These are phyloP conservation scores for Nymphalis urticae DNA, from an alignment of 2,888 invertebrate species.

Conservation along the genomic window DNA sequence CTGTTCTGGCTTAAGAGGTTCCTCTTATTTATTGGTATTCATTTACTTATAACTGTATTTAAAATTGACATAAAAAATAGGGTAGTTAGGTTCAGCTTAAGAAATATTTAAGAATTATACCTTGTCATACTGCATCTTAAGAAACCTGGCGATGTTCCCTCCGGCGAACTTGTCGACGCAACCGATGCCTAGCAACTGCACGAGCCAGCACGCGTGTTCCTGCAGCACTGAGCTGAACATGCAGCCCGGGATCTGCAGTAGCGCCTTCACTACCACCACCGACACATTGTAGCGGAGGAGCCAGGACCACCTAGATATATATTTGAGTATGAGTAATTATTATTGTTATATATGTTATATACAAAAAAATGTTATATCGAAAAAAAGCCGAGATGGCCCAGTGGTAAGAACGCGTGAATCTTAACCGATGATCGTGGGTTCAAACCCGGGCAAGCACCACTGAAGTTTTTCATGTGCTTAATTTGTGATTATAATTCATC, in stretches of 20 bases:
- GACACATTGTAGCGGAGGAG: constrained; percentile 93
- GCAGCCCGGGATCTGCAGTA: constrained; percentile 96
- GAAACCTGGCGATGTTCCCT: constrained; percentile 64
- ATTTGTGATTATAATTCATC: no score
- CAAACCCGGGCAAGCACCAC: no score
- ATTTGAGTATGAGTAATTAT: background rate
- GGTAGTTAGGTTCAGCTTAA: no score
- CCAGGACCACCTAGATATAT: constrained; percentile 90
- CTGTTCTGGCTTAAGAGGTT: no score
- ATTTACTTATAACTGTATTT: no score
- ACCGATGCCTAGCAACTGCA: constrained; percentile 94
- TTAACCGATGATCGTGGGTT: no score
- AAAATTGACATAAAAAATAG: no score
- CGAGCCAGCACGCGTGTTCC: constrained; percentile 84
- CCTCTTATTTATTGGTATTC: no score
- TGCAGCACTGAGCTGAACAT: constrained; percentile 86
- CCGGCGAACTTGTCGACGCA: constrained; percentile 89
- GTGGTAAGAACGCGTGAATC: no score
- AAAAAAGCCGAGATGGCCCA: no score
- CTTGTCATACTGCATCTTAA: constrained; percentile 67
- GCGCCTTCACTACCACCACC: constrained; percentile 93
- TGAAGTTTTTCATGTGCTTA: no score
- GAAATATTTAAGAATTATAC: constrained; percentile 39
- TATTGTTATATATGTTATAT: background rate
- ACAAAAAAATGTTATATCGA: no score